Evolutionary conservation across 1,140 invertebrate genomes (phyloP).

Genomic region (Notospermus geniculatus): DNA sequence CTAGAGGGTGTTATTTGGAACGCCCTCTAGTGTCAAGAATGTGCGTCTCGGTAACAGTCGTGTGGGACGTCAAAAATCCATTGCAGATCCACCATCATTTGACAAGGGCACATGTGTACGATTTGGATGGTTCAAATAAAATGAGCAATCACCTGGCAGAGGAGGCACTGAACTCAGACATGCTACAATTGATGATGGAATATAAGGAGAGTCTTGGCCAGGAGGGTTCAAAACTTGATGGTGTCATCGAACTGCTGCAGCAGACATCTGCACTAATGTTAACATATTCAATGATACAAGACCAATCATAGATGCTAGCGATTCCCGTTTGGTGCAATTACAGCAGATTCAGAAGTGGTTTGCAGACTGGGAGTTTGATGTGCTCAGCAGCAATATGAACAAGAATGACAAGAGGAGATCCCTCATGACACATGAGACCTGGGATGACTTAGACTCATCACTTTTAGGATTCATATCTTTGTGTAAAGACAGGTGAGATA

Average conservation of each 20-base stretch:
- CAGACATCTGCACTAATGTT: conserved; percentile 9
- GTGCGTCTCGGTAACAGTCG: too few species aligned
- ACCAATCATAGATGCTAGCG: conserved; percentile 13
- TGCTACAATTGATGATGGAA: conserved; percentile 18
- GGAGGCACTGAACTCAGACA: conserved; percentile 16
- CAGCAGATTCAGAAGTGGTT: conserved; percentile 4
- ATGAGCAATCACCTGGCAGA: conserved; percentile 24
- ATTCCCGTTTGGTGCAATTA: conserved; percentile 7
- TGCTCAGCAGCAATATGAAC: too few species aligned
- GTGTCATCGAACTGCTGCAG: conserved; percentile 15
- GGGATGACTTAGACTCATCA: conserved; percentile 20
- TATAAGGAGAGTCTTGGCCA: conserved; percentile 5
- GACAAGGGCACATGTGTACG: conserved; percentile 14
- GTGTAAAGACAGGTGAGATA: background rate
- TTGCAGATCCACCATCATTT: conserved; percentile 14
- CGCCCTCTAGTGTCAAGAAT: too few species aligned
- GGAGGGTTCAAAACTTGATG: conserved; percentile 8
- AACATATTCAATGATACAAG: conserved; percentile 18
- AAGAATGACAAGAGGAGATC: conserved; percentile 8
- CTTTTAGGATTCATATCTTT: conserved; percentile 14
- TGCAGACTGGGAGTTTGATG: conserved; percentile 2
- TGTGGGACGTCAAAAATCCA: conserved; percentile 18
- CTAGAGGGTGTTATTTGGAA: too few species aligned
- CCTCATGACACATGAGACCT: conserved; percentile 17
- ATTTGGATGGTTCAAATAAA: conserved; percentile 4